Evolutionary conservation across 2,888 invertebrate genomes (phyloP).

Genomic region (Alcis repandata): DNA sequence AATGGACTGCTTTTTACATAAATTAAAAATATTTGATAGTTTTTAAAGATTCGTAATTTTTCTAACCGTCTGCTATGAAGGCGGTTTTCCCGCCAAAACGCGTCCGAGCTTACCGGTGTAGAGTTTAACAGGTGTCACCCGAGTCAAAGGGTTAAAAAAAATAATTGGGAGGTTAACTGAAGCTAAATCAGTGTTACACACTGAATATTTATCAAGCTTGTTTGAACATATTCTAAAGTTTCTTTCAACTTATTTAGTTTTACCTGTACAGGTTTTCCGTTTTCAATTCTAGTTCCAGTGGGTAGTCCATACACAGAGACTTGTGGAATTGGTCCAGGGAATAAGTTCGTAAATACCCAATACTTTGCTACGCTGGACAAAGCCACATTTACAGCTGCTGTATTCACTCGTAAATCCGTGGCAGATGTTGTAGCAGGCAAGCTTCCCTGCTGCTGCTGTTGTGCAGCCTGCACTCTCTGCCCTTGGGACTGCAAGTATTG

Average conservation of each 20-base stretch:
- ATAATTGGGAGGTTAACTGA: too few relatives aligned
- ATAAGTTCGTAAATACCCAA: slow-evolving; percentile 94
- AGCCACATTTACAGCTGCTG: slow-evolving; percentile 89
- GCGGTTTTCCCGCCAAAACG: too few relatives aligned
- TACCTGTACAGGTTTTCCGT: slow-evolving; percentile 88
- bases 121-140: too few relatives aligned
- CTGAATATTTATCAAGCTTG: too few relatives aligned
- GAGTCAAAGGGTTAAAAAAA: too few relatives aligned
- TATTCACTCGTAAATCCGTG: slow-evolving; percentile 88
- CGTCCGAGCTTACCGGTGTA: too few relatives aligned
- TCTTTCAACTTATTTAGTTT: neutral
- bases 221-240: too few relatives aligned
- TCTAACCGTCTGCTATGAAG: too few relatives aligned
- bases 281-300: slow-evolving; percentile 87
- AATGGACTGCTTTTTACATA: too few relatives aligned
- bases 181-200: too few relatives aligned
- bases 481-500: slow-evolving; percentile 73
- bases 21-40: too few relatives aligned
- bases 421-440: slow-evolving; percentile 86
- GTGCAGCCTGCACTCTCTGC: slow-evolving; percentile 72
- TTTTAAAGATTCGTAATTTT: too few relatives aligned
- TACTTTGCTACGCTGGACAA: slow-evolving; percentile 93
- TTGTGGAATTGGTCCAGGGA: slow-evolving; percentile 92
- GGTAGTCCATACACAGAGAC: slow-evolving; percentile 90
- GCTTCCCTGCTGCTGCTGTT: slow-evolving; percentile 75